A percentile compares a stretch with the other conserved stretches of the same genome.
These are phyloP conservation scores for Smutsia temminckii DNA, from an alignment of 2,797 vertebrate genomes.

Conservation along the genomic window DNA sequence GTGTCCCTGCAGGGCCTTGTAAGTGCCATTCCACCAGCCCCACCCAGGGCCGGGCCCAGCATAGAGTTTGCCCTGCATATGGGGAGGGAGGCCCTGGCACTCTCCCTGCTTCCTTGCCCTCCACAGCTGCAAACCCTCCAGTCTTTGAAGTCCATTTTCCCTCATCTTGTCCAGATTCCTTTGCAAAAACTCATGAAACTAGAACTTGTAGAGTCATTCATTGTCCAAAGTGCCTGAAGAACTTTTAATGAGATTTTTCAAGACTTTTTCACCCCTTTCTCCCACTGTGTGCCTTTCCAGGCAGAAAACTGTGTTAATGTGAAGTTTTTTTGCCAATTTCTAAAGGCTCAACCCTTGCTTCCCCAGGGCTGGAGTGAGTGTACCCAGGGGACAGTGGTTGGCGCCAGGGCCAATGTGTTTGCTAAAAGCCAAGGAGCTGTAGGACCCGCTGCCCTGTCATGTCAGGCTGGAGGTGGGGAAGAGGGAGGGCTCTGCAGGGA, in stretches of 20 bases:
- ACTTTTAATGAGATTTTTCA: slow-evolving; percentile 46
- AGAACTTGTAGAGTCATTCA: slow-evolving; percentile 16
- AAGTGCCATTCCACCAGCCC: background rate
- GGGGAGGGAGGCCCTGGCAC: background rate
- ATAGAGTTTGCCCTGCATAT: background rate
- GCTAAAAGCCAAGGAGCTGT: background rate
- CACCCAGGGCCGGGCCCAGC: background rate
- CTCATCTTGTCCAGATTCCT: slow-evolving; percentile 49
- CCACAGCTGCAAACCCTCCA: background rate
- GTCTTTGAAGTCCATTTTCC: slow-evolving; percentile 30
- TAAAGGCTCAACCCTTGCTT: background rate
- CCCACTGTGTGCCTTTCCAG: slow-evolving; percentile 31
- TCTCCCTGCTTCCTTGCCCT: background rate
- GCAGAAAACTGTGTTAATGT: slow-evolving; percentile 16
- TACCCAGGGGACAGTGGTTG: background rate
- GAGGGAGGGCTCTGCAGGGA: background rate
- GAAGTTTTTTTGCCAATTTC: slow-evolving; percentile 12
- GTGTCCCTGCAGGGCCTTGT: background rate
- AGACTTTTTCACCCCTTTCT: background rate
- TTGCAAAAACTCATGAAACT: slow-evolving; percentile 38
- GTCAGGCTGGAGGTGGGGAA: background rate
- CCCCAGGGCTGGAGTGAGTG: background rate
- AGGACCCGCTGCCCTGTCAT: background rate
- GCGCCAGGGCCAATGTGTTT: background rate
- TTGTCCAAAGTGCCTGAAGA: slow-evolving; percentile 48